These are phyloP conservation scores for Sebastes trivittatus DNA, from an alignment of 2,797 vertebrate genomes.

Conservation along the genomic window DNA sequence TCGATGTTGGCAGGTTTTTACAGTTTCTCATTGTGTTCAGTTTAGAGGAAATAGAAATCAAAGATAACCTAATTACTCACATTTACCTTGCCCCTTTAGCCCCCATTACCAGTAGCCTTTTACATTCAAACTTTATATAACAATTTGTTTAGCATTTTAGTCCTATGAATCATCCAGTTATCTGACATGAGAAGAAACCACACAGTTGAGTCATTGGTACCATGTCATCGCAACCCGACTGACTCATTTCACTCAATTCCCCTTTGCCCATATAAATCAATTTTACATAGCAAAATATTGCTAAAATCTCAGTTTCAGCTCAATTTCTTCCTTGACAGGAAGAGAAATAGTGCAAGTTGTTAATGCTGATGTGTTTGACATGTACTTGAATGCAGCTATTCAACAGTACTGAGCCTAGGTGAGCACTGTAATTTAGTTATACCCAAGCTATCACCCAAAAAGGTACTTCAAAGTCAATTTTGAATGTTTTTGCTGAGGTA, in stretches of 20 bases:
- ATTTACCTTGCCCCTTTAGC: not conserved
- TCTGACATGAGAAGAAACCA: not conserved
- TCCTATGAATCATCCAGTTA: not conserved
- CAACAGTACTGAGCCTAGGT: not conserved
- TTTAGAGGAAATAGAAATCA: not conserved
- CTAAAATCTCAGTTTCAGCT: not conserved
- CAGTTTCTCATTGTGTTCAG: not conserved
- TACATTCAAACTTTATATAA: not conserved
- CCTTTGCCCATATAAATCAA: not conserved
- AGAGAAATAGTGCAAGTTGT: not conserved
- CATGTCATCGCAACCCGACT: not conserved
- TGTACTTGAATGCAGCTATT: conserved; percentile 23
- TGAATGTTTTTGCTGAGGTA: not conserved
- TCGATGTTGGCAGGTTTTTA: not conserved
- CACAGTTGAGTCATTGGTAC: not conserved
- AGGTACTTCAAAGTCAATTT: conserved; percentile 4
- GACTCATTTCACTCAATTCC: not conserved
- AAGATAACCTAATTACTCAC: not conserved
- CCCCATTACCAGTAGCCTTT: not conserved
- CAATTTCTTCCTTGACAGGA: not conserved
- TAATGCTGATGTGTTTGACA: conserved; percentile 14
- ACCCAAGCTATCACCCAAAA: conserved; percentile 12
- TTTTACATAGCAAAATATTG: not conserved
- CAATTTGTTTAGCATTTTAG: not conserved
- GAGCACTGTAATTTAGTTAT: conserved; percentile 26